Base-by-base conservation (phyloP, 2,888 invertebrate genomes). In the Sinotaia quadrata region DNA sequence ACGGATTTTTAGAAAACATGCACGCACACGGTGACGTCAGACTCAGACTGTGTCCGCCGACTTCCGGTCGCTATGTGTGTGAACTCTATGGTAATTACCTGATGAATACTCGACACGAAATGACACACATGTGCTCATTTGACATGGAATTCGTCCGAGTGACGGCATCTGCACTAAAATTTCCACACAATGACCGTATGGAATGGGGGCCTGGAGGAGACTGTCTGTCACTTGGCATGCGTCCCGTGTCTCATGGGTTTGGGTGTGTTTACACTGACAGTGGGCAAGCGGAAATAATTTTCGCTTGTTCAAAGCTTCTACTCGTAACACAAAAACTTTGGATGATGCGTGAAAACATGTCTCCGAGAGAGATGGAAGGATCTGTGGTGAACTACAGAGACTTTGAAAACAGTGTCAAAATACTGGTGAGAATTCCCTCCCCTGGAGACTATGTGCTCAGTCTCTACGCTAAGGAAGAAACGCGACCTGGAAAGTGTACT, bases 201-300 rank as follows among this genome's bases (percentile, higher is more conserved):
- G 85, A 85, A 36, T 85, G 85, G 85, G 85, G 85, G 0, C 84
- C 84, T 4, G 84, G 84, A 4, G 71, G 76, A 5, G 84, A 84
- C 58, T 77, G 79, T 5, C 74, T 78, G 41, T 76, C 77, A 24
- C 73, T 78, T 37, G 85, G 85, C 10, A 65, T 85, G 34, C 74
- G 73, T 2, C 77, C 85, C 4, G 57, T 78, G 7, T 77, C 80
- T 5, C 85, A 85, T 63, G 69, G 77, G 24, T 72, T 77, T 7
- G 83, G 81, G 5, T 73, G 79, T 36, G 73, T 85, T 10, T 76
- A 78, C 18, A 78, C 81, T 1, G 77, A 80, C 10, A 78, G 80
- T 18, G 84, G 85, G 8, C 74, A 78, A 61, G 80, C 84, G 12
- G 82, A 84, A 60, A 76, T 85, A 7, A 75, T 76, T 51, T 85